Conservation (phyloP, 2,888 invertebrate genomes). For the Machimus rusticus region DNA sequence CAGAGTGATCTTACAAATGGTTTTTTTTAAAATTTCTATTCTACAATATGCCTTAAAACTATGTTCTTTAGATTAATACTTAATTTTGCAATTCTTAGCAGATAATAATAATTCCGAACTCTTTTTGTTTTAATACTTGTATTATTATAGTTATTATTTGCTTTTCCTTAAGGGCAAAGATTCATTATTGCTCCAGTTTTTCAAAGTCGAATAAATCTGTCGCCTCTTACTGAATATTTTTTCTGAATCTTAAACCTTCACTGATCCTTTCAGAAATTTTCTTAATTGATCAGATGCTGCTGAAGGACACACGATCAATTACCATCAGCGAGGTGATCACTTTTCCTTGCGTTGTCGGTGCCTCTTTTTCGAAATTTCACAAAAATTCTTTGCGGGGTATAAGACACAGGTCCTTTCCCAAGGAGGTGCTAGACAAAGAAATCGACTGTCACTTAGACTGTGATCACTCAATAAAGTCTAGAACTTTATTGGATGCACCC, state of each 20-base stretch:
- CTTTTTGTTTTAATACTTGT: too few species aligned
- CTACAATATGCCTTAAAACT: too few species aligned
- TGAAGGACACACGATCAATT: constrained; percentile 26
- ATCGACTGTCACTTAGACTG: constrained; percentile 44
- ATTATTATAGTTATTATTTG: too few species aligned
- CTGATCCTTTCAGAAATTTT: neutral
- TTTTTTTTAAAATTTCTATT: too few species aligned
- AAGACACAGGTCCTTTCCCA: neutral
- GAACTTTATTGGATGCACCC: constrained; percentile 44
- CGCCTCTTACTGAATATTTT: neutral
- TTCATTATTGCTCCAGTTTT: too few species aligned
- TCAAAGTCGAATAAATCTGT: too few species aligned
- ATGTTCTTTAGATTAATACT: too few species aligned
- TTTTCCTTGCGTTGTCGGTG: neutral
- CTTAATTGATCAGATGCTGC: constrained; percentile 19
- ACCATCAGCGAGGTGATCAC: constrained; percentile 14
- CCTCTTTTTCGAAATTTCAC: neutral
- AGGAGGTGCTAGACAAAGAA: constrained; percentile 36
- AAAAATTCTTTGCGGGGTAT: constrained; percentile 2
- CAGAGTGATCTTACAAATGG: neutral
- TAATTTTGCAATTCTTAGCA: too few species aligned
- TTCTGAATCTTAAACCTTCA: neutral
- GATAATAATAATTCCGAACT: too few species aligned
- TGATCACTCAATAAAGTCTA: constrained; percentile 47
- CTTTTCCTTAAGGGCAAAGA: too few species aligned